Percentiles rank a stretch among this genome's conserved stretches.
Evolutionary conservation across 2,113 vertebrate genomes (phyloP).

Genomic region (Ia io): DNA sequence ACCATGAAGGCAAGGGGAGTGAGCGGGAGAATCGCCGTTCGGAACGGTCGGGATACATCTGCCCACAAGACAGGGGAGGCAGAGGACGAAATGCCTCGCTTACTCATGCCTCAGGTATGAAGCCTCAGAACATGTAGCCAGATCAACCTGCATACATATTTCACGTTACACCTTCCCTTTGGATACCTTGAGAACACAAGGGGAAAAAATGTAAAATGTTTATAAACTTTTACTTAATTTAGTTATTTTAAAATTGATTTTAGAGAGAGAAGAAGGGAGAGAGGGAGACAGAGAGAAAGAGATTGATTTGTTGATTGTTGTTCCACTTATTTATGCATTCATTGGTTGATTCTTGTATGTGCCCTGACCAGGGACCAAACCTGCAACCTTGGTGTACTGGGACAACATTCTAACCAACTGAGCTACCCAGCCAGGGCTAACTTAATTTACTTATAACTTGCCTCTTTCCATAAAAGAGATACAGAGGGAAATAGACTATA

Average conservation of each 20-base stretch:
- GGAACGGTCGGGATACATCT: background rate
- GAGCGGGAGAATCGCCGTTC: background rate
- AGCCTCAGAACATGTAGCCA: background rate
- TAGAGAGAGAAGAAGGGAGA: no score
- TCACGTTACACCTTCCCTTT: background rate
- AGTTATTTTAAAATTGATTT: background rate
- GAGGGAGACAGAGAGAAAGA: no score
- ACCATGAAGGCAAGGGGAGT: background rate
- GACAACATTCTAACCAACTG: no score
- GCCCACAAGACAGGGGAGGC: background rate
- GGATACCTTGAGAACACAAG: constrained; percentile 24
- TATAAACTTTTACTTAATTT: constrained; percentile 37
- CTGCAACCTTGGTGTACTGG: no score
- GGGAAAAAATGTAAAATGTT: background rate
- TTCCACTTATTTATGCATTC: no score
- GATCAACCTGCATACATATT: background rate
- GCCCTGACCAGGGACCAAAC: no score
- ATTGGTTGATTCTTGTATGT: no score
- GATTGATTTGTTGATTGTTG: no score
- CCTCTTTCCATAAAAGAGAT: background rate
- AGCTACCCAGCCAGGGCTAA: background rate
- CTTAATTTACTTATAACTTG: constrained; percentile 2
- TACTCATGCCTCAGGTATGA: background rate
- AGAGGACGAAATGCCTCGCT: background rate
- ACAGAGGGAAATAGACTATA: background rate